Evolutionary conservation across 2,113 vertebrate species (phyloP), one percentile per base, ranked within the genome.

Genomic region (Dicaeum eximium): DNA sequence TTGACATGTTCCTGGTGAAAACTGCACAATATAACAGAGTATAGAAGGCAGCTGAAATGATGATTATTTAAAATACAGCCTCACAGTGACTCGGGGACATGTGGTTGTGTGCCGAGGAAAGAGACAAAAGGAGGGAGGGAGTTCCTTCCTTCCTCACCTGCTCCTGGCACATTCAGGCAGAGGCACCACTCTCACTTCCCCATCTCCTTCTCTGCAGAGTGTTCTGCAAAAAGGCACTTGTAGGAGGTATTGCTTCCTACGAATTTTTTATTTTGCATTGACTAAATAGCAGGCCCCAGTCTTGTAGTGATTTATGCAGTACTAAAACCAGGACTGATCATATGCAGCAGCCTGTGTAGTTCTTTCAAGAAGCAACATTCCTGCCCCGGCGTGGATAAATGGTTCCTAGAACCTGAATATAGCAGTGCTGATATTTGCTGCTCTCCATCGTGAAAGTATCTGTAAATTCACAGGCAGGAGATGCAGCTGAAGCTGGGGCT

Each of bases 401-500:
- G 56, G 42, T 65, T 91, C 37, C 57, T 81, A 56, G 80, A 85
- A 67, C 57, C 45, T 75, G 77, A 79, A 31, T 71, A 37, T 45
- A 51, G 56, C 56, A 75, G n/a, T 74, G 61, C 69, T 13, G 3
- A 9, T 89, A 67, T 75, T 95, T 93, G 73, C 57, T 86, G 30
- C 48, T 70, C 47, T 58, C 50, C 86, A 69, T 24, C 53, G 69
- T 91, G 64, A 78, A 61, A 70, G 64, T n/a, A 44, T 51, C 86
- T 79, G 61, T 96, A 84, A 94, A 93, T 95, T 91, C 51, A 67
- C 33, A 80, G 51, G n/a, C 53, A 92, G 64, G 60, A 33, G 60
- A 65, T 60, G 60, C 54, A 77, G 45, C 60, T 93, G 84, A 73
- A 90, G 27, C 64, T 70, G 27, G 73, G 72, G 64, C 69, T 87